Conservation (phyloP, 1,140 invertebrate species). For the Hyles euphorbiae region DNA sequence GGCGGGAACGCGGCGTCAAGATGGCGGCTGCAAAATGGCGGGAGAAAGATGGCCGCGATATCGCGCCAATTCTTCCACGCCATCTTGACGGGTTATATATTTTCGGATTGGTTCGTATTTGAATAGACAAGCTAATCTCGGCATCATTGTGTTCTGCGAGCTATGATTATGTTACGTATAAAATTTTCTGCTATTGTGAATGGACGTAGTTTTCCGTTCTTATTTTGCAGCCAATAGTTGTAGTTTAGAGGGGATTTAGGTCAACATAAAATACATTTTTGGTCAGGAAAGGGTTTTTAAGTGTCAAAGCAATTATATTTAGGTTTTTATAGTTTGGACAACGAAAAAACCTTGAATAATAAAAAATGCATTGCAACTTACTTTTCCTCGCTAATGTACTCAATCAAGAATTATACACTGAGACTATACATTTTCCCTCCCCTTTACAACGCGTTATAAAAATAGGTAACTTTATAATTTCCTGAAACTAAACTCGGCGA, state of each 20-base stretch:
- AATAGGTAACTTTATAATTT: slow-evolving; percentile 3
- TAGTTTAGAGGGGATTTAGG: neutral
- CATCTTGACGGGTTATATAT: slow-evolving; percentile 51
- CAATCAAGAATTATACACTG: neutral
- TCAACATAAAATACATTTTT: neutral
- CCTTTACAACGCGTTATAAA: neutral
- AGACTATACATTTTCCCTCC: neutral
- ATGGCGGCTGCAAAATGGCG: slow-evolving; percentile 46
- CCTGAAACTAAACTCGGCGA: neutral
- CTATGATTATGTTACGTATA: too few species aligned
- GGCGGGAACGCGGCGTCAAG: slow-evolving; percentile 49
- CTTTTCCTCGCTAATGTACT: neutral
- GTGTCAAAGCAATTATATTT: too few species aligned
- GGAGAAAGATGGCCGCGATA: slow-evolving; percentile 42
- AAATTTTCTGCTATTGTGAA: too few species aligned
- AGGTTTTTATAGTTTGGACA: too few species aligned
- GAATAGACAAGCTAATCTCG: slow-evolving; percentile 65
- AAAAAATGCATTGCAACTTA: too few species aligned
- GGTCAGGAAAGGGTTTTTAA: neutral
- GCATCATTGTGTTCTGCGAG: slow-evolving; percentile 36
- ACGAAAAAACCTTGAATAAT: too few species aligned
- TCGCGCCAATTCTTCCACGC: slow-evolving; percentile 68
- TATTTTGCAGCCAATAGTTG: neutral
- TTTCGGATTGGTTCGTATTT: slow-evolving; percentile 48
- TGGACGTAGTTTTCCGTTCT: too few species aligned